Conservation (phyloP, 2,797 vertebrate species). For the Coendou prehensilis region DNA sequence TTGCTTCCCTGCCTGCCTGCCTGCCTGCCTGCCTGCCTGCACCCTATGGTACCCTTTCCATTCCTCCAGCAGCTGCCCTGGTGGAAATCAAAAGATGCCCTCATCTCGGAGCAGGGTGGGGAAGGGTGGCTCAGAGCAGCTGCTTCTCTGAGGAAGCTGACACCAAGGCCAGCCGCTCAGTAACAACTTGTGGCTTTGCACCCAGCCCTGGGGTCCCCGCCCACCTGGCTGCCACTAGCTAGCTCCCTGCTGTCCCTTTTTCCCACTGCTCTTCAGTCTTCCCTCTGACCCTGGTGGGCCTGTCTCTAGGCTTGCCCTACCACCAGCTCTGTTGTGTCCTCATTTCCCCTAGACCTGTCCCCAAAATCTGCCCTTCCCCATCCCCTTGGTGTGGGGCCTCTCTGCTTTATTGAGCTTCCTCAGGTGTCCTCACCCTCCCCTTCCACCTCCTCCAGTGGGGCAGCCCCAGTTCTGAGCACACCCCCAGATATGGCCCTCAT, state of each 20-base stretch:
- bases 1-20: neutral
- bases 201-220: constrained; percentile 69
- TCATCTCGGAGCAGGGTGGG: constrained; percentile 29
- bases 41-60: neutral
- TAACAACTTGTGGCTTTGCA: constrained; percentile 77
- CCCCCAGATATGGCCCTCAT: neutral
- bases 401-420: neutral
- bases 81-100: constrained; percentile 57
- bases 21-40: neutral
- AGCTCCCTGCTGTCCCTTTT: constrained; percentile 60
- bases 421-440: neutral
- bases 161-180: constrained; percentile 71
- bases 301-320: neutral
- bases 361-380: neutral
- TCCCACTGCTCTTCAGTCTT: constrained; percentile 26
- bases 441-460: neutral
- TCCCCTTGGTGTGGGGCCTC: neutral
- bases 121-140: constrained; percentile 71
- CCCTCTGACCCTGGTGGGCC: constrained; percentile 28
- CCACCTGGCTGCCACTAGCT: constrained; percentile 41
- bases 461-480: neutral
- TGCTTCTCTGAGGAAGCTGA: constrained; percentile 82
- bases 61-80: constrained; percentile 67
- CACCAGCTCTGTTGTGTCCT: constrained; percentile 22
- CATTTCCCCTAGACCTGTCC: constrained; percentile 1